These are phyloP conservation scores for Xestobium rufovillosum DNA, from an alignment of 2,888 invertebrate genomes.

Conservation along the genomic window DNA sequence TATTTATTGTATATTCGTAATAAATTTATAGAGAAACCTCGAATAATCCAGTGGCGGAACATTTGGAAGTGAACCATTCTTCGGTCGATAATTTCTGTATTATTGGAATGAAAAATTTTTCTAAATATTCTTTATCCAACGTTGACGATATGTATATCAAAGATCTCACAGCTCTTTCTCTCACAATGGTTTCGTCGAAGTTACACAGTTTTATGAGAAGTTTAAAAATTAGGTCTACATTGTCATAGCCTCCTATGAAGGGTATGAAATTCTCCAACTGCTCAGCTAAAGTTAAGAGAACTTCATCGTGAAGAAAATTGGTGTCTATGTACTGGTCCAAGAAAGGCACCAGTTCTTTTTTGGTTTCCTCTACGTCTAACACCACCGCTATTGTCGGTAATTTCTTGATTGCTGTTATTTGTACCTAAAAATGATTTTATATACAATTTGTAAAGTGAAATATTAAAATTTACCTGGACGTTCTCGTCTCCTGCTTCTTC, in stretches of 20 bases:
- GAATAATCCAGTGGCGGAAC: conserved; percentile 30
- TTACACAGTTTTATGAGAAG: conserved; percentile 33
- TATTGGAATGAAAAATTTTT: conserved; percentile 29
- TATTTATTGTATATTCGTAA: no score
- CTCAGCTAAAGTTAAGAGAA: conserved; percentile 32
- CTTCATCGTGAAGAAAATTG: conserved; percentile 33
- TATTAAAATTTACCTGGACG: conserved; percentile 25
- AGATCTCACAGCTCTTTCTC: conserved; percentile 32
- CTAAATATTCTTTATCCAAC: conserved; percentile 27
- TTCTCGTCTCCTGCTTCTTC: conserved; percentile 29
- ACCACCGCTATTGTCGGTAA: conserved; percentile 31
- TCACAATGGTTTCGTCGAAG: conserved; percentile 34
- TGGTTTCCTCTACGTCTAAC: conserved; percentile 31
- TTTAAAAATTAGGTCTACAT: conserved; percentile 30
- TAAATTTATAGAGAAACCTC: no score
- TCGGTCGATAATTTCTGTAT: conserved; percentile 28
- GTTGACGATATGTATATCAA: conserved; percentile 27
- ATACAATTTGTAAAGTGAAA: no score
- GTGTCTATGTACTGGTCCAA: conserved; percentile 28
- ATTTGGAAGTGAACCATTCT: conserved; percentile 34
- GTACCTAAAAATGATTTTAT: conserved; percentile 54
- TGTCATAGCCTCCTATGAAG: conserved; percentile 34
- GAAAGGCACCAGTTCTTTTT: conserved; percentile 32
- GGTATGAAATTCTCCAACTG: conserved; percentile 34
- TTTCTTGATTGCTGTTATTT: conserved; percentile 32